phyloP scores from a whole-genome alignment of 2,113 vertebrate species.

The Pedionomus torquatus region DNA sequence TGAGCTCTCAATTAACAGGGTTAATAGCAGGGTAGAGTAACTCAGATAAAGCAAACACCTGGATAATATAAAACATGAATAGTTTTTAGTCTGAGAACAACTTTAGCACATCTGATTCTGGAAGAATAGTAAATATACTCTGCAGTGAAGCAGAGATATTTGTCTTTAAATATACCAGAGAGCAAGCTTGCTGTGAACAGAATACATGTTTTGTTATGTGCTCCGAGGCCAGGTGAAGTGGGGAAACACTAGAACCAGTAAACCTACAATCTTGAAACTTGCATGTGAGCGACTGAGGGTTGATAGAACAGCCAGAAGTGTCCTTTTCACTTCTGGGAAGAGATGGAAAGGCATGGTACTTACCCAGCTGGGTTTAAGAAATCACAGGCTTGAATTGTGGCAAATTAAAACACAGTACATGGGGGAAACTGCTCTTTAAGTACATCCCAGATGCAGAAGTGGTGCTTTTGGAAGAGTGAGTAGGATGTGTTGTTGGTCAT shows the following conservation, averaged over 20 bases:
- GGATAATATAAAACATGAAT: background rate
- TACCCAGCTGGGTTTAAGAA: background rate
- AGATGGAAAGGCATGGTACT: background rate
- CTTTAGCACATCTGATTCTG: background rate
- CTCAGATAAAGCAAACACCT: background rate
- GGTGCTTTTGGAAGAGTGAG: background rate
- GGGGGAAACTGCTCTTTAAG: background rate
- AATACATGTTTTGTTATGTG: background rate
- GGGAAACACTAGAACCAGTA: background rate
- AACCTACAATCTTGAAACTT: background rate
- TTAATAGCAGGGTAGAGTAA: slow-evolving; percentile 25
- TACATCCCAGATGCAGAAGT: background rate
- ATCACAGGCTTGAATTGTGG: background rate
- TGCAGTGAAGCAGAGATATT: background rate
- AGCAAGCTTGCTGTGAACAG: background rate
- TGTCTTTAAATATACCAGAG: background rate
- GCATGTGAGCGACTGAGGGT: background rate
- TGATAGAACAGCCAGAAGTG: background rate
- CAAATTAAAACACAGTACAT: background rate
- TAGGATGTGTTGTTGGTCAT: background rate
- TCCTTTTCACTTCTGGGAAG: background rate
- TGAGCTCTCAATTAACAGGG: background rate
- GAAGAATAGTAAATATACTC: background rate
- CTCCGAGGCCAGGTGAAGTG: background rate
- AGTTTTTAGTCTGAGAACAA: background rate